Evolutionary conservation across 2,113 vertebrate genomes (phyloP), one percentile per base, ranked within the genome.

Genomic region (Cinclus cinclus): DNA sequence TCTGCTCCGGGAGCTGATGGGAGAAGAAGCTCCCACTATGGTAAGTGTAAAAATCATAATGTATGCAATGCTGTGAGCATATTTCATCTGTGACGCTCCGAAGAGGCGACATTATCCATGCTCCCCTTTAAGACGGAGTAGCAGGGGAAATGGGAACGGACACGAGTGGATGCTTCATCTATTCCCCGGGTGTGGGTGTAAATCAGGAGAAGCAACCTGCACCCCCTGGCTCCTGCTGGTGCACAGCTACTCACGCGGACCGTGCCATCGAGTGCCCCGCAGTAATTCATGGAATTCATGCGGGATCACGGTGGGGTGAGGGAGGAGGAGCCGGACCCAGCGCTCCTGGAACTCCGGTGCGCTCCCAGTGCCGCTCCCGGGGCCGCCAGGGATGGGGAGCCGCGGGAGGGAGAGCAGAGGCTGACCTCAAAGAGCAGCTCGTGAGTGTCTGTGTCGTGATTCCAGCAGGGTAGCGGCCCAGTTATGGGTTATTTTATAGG

Each of bases 241-340:
- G 76, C n/a, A 1, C 18, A 3, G 91, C 15, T 2, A 2, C 93
- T 42, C 49, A 3, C 11, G 0, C 0, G 3, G 37, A 23, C 7
- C 1, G 13, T 52, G 70, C 89, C 75, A 2, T 4, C 0, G 3
- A 11, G 41, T 9, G 7, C 50, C 39, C 46, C 1, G 55, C 50
- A 22, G 7, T 3, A n/a, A n/a, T 7, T 50, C 7, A 0, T 0
- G 20, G 52, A 1, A 8, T 6, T 24, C 9, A 0, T 3, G 56
- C 52, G 19, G 16, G 52, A 7, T 3, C 13, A 1, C 9, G 12
- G 0, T 0, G 25, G 52, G 50, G 6, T 1, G 17, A 11, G 42
- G 18, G 25, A 4, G 17, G 33, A 15, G 50, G 9, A 2, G 9
- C 17, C 1, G 7, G 20, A 9, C 4, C 33, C n/a, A 7, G 53